Conservation (phyloP, 1,140 invertebrate species). For the Drosophila bipectinata region DNA sequence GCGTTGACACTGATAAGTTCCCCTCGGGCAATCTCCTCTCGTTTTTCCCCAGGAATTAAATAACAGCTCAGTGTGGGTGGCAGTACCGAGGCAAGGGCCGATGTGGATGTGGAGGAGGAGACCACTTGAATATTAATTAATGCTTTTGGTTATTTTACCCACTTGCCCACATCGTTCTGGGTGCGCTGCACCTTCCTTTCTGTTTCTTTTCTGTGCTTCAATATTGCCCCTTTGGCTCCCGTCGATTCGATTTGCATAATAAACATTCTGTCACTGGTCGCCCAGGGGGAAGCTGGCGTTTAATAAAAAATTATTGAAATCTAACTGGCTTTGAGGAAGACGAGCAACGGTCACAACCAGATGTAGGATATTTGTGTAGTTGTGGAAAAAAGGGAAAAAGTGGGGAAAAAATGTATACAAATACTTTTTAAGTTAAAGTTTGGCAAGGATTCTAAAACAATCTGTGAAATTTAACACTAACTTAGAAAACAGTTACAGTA, state of each 20-base stretch:
- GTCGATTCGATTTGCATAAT: constrained; percentile 75
- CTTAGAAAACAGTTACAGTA: constrained; percentile 5
- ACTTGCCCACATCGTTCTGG: background rate
- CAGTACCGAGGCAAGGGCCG: background rate
- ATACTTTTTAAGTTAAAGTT: background rate
- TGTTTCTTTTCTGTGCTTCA: constrained; percentile 8
- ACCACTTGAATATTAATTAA: constrained; percentile 62
- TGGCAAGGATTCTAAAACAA: too few relatives aligned
- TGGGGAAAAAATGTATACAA: background rate
- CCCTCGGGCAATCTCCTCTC: constrained; percentile 46
- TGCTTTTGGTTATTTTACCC: constrained; percentile 40
- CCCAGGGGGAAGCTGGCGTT: constrained; percentile 34
- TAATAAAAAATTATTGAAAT: constrained; percentile 61
- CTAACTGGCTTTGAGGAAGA: constrained; percentile 4
- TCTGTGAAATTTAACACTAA: constrained; percentile 40
- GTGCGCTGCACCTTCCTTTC: constrained; percentile 16
- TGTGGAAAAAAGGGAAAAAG: background rate
- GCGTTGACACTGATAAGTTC: constrained; percentile 81
- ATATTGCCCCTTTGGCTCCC: constrained; percentile 54
- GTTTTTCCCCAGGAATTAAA: constrained; percentile 57
- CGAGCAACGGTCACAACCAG: background rate
- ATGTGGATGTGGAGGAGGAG: constrained; percentile 3
- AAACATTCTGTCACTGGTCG: constrained; percentile 55
- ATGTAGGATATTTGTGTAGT: background rate
- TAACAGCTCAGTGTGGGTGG: constrained; percentile 41